Evolutionary conservation across 2,888 invertebrate species (phyloP).

Genomic region (Pristionchus japonicus): DNA sequence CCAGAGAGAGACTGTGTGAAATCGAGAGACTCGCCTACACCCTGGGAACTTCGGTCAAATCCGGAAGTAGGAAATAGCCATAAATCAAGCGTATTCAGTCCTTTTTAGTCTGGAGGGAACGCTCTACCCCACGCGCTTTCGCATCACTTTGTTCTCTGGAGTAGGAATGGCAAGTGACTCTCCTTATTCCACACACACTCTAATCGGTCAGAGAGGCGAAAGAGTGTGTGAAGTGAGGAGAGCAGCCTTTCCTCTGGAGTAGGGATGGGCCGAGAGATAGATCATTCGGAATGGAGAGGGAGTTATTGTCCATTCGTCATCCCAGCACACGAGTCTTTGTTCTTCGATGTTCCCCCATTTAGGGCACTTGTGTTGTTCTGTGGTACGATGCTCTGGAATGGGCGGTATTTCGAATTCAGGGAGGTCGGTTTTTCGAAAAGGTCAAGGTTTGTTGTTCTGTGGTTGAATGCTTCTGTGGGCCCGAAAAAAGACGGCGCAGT

Average conservation of each 20-base stretch:
- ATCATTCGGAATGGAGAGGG: neutral
- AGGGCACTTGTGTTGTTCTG: neutral
- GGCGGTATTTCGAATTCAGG: neutral
- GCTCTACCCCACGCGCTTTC: neutral
- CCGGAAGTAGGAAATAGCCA: neutral
- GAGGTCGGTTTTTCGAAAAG: no score
- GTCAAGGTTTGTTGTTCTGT: no score
- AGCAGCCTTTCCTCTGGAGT: neutral
- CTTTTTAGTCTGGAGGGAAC: neutral
- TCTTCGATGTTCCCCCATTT: neutral
- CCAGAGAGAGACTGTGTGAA: neutral
- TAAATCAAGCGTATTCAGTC: neutral
- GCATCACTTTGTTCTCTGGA: neutral
- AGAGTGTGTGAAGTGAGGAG: no score
- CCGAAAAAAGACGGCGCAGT: no score
- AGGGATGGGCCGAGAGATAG: neutral
- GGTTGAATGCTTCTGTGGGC: no score
- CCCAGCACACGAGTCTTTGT: neutral
- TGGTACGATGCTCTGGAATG: neutral
- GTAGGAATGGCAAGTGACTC: no score
- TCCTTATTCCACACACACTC: no score
- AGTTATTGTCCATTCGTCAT: neutral
- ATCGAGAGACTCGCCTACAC: neutral
- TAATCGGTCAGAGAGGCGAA: no score
- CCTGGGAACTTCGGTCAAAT: neutral